Percentiles rank a stretch among this genome's conserved stretches.
Conservation (phyloP, 2,888 invertebrate genomes). For the Cantharis nigra region DNA sequence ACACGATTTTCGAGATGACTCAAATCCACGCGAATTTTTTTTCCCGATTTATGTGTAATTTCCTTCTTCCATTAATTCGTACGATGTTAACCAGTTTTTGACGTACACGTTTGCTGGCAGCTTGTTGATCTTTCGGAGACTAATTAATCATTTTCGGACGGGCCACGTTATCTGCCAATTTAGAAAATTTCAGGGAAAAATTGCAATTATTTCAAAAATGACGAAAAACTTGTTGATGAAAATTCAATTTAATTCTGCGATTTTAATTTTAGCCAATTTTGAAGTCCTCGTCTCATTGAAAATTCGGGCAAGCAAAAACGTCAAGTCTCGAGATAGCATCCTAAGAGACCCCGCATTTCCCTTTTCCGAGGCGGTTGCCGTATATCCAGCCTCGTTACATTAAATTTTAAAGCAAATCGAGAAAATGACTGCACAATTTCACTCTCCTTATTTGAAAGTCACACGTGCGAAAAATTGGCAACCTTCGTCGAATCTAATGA, state of each 20-base stretch:
- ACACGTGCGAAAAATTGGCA: constrained; percentile 41
- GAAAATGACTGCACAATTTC: constrained; percentile 33
- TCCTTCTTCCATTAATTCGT: background rate
- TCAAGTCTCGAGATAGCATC: constrained; percentile 18
- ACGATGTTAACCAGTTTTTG: constrained; percentile 4
- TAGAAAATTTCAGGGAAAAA: background rate
- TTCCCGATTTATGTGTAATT: background rate
- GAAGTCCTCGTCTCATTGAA: background rate
- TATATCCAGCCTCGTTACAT: constrained; percentile 26
- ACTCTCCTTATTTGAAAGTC: constrained; percentile 26
- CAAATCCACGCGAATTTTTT: background rate
- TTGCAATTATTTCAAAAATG: background rate
- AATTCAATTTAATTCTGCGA: too few species aligned
- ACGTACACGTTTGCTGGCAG: constrained; percentile 8
- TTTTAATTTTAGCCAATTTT: constrained; percentile 1
- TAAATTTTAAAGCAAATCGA: constrained; percentile 34
- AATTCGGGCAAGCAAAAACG: background rate
- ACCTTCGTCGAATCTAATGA: constrained; percentile 12
- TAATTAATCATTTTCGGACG: constrained; percentile 22
- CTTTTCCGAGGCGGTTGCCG: background rate
- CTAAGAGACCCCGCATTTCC: background rate
- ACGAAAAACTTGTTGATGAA: background rate
- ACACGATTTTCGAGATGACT: background rate
- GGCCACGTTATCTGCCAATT: background rate
- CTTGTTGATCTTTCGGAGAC: constrained; percentile 19